Evolutionary conservation across 2,113 vertebrate species (phyloP), one percentile per base, ranked within the genome.

Genomic region (Tricholaema leucomelas): DNA sequence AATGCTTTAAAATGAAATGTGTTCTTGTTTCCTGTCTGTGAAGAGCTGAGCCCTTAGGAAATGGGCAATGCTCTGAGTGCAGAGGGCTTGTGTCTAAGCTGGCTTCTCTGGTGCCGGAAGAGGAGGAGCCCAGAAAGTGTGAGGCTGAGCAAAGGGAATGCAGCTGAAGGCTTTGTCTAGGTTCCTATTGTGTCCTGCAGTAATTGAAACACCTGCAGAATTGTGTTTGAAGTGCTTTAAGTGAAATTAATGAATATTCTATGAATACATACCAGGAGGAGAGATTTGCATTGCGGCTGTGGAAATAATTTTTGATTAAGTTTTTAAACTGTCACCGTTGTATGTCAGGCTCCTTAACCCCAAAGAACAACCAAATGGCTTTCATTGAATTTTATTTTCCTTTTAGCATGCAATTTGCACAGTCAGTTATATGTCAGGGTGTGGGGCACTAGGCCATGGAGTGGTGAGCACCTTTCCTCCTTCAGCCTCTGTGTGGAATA

Each of bases 31-130:
- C 42, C 73, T 70, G 55, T 13, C 18, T 66, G 63, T 44, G 46
- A 81, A 83, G 70, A 92, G 56, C 74, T 55, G 36, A 84, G 84
- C 73, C 69, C 31, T 40, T 36, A 84, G 87, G 84, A 93, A 71
- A 59, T 0, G 20, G 84, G 64, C 60, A 76, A 21, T 25, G 59
- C 55, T 81, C 52, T 79, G 61, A 63, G 46, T 12, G 12, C 25
- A 25, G 46, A 54, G 6, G 56, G 24, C 48, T 86, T 69, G 44
- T 79, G 59, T 85, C 73, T 72, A 50, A 78, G 33, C 18, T 23
- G 23, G 31, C 15, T 71, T 42, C n/a, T 63, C 31, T 73, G 58
- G 64, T 69, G 81, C 78, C 74, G 73, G 76, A 58, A 82, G 35
- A 82, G 64, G 85, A 75, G 75, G 46, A 81, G 33, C 6, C 31